Base-by-base conservation (phyloP, 2,113 vertebrate genomes). In the Lasiurus borealis region DNA sequence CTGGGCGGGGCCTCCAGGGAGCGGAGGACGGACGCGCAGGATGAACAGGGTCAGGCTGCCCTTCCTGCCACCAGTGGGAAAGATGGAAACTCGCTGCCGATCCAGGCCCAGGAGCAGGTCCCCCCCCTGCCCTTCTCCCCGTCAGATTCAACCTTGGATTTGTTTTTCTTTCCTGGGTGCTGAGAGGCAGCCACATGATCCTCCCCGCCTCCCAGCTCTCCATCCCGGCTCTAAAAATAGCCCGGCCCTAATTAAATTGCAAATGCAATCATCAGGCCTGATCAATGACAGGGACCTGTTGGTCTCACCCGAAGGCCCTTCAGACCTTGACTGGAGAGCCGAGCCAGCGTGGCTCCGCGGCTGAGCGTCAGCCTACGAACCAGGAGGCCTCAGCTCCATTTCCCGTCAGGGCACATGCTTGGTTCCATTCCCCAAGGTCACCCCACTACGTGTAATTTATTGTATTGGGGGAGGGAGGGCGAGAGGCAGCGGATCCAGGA, bases 231-330 rank as follows among this genome's bases (percentile, higher is more conserved):
- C 95, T 93, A 87, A 97, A 97, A 93, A 95, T 96, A 97, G 82
- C 12, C 44, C 44, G 1, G 40, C 64, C 69, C 85, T 93, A 75
- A 97, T 97, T 96, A 97, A 96, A 95, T 89, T 97, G 96, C 95
- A 97, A 89, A 97, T 96, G 96, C 13, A 95, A 96, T 97, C 94
- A 97, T 52, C 88, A 40, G 72, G 29, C 76, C 88, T 95, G 91
- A 94, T 76, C 85, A 86, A 78, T 83, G 90, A 68, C 94, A 92
- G 85, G 46, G 36, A 83, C 52, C 48, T 59, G 25, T 52, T 84
- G 48, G 31, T 52, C 3, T 94, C 90, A 11, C 5, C 48, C 81
- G 59, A 90, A 85, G 68, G 77, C 16, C 18, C 69, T 29, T 14
- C 19, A 46, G 83, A 89, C 1, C 46, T 73, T 21, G 59, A 62